phyloP scores from a whole-genome alignment of 2,888 invertebrate species.

The Scrobipalpa costella region DNA sequence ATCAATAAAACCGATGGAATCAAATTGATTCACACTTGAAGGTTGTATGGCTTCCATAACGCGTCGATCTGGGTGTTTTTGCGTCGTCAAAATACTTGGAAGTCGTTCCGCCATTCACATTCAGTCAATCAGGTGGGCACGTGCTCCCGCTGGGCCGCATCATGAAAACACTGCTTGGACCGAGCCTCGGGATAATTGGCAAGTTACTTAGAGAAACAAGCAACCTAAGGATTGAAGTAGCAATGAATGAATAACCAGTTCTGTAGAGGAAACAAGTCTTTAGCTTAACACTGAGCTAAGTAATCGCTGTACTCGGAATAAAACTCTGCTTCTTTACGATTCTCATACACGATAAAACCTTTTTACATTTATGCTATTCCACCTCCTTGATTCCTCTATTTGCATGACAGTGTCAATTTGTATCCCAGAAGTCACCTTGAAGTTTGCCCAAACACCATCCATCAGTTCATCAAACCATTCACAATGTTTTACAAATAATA shows the following conservation, averaged over 20 bases:
- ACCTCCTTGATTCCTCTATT: too few species aligned
- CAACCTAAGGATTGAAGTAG: background rate
- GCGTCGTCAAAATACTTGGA: conserved; percentile 68
- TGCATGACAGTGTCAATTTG: background rate
- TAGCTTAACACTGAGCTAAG: conserved; percentile 15
- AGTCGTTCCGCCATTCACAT: conserved; percentile 69
- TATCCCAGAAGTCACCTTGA: too few species aligned
- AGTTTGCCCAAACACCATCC: too few species aligned
- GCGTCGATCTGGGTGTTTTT: conserved; percentile 64
- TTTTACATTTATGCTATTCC: background rate
- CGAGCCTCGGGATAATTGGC: conserved; percentile 54
- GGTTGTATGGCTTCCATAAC: conserved; percentile 71
- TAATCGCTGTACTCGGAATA: background rate
- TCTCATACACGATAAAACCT: background rate
- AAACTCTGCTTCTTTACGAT: background rate
- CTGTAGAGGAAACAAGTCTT: conserved; percentile 19
- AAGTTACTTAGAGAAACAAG: background rate
- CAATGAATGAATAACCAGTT: background rate
- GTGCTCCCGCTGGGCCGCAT: conserved; percentile 35
- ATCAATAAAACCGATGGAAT: conserved; percentile 78
- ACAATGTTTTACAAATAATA: too few species aligned
- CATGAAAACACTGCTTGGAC: conserved; percentile 57
- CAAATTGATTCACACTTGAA: conserved; percentile 79
- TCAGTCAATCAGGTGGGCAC: conserved; percentile 59
- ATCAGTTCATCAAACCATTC: too few species aligned